Percentiles rank a stretch among this genome's conserved stretches.
Conservation (phyloP, 2,888 invertebrate species). For the Stomorhina lunata region DNA sequence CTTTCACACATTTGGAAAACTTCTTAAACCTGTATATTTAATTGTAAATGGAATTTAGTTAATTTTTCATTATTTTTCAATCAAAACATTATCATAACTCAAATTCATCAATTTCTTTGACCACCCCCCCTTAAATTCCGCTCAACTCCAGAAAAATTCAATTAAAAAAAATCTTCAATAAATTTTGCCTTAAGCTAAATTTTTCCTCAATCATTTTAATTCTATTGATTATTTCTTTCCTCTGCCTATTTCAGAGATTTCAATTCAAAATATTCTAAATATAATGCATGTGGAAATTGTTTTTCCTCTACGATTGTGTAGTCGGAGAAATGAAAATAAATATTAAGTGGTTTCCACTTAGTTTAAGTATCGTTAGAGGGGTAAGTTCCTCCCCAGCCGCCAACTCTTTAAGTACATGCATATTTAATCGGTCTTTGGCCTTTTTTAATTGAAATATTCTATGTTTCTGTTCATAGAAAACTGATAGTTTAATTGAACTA, state of each 20-base stretch:
- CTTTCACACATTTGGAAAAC: no score
- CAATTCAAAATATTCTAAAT: no score
- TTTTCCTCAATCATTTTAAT: not conserved
- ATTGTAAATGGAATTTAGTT: no score
- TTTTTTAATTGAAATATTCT: not conserved
- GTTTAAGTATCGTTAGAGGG: not conserved
- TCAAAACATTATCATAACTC: no score
- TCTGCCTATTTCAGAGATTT: not conserved
- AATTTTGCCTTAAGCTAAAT: not conserved
- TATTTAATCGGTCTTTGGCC: conserved; percentile 32
- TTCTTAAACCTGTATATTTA: no score
- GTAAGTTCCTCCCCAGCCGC: not conserved
- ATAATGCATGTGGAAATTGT: not conserved
- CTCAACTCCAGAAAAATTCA: no score
- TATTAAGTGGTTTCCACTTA: conserved; percentile 41
- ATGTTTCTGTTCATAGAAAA: not conserved
- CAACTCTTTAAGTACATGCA: not conserved
- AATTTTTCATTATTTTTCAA: no score
- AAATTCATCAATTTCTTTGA: no score
- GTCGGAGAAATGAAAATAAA: not conserved
- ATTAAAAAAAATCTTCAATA: no score
- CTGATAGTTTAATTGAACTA: conserved; percentile 19
- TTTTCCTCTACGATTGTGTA: not conserved
- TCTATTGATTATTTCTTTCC: not conserved
- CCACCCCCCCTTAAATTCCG: no score